Base-by-base conservation (phyloP, 35 echinoderm and acorn worm genomes). In the Ophiothrix spiculata region DNA sequence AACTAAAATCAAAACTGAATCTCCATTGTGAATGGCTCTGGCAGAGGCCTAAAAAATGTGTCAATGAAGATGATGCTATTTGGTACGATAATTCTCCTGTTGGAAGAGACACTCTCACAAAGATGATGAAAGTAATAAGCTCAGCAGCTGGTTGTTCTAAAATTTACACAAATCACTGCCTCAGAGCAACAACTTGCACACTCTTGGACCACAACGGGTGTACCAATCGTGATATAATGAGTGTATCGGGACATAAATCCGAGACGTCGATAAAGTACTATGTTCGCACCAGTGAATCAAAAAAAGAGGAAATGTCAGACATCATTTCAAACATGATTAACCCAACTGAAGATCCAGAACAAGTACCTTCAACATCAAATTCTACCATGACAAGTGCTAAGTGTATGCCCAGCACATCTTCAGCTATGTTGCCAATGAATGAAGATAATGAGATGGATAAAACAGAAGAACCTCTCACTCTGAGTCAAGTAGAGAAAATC, bases 251-350 rank as follows among this genome's bases (percentile, higher is more conserved):
- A 6, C 88, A 90, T 74, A 79, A 60, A 77, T 90, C 80, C 0
- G 88, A 90, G 75, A 77, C 80, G 4, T 83, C 60, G 36, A 42
- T 90, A 32, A 90, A 90, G 40, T 56, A 83, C 41, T 84, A 83
- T 73, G 75, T 28, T 77, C 69, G 56, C 37, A 79, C 77, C 0
- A 79, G 79, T 89, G 87, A 82, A n/a, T 34, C 46, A 25, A 54
- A 81, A 82, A 89, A 90, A 32, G 37, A 81, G 37, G 64, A 38
- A 15, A 90, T 90, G 88, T 82, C 79, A 75, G 41, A 86, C 39
- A 74, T 73, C 35, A 86, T 86, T 40, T 86, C 83, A 31, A 3
- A 19, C 37, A 39, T 23, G 29, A 28, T 69, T 15, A 69, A 25
- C 25, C 60, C 17, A 25, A n/a, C 10, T 12, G 16, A 69, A 69